A percentile compares a stretch with the other conserved stretches of the same genome.
Conservation (phyloP, 2,888 invertebrate genomes). For the Diplolepis rosae region DNA sequence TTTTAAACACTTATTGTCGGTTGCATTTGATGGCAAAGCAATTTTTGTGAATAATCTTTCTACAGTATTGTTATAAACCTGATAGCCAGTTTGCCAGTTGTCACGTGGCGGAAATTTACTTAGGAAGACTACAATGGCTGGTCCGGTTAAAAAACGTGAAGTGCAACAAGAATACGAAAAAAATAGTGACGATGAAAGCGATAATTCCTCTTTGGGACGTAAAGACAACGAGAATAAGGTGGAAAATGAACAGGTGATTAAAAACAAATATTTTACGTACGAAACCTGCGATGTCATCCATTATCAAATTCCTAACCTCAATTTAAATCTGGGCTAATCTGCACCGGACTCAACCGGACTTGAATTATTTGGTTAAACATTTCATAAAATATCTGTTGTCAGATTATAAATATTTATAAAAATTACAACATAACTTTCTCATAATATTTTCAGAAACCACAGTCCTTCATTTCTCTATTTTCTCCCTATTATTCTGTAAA, state of each 20-base stretch:
- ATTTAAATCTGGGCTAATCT: neutral
- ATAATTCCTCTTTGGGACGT: constrained; percentile 55
- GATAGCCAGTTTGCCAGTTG: constrained; percentile 2
- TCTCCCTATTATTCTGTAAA: too few species aligned
- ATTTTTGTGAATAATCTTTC: neutral
- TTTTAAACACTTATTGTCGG: neutral
- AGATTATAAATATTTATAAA: too few species aligned
- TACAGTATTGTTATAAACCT: constrained; percentile 10
- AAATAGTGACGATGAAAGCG: constrained; percentile 55
- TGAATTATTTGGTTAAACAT: too few species aligned
- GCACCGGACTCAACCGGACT: neutral
- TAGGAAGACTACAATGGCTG: constrained; percentile 60
- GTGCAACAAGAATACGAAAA: constrained; percentile 52
- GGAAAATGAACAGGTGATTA: constrained; percentile 55
- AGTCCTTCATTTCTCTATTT: too few species aligned
- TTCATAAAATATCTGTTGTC: too few species aligned
- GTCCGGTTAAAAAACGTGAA: constrained; percentile 69
- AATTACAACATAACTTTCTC: too few species aligned
- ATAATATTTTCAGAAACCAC: too few species aligned
- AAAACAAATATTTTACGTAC: neutral
- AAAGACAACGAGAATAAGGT: constrained; percentile 57
- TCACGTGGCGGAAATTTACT: constrained; percentile 40
- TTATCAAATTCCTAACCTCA: constrained; percentile 4
- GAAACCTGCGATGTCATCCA: neutral
- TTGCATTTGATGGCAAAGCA: neutral